These are phyloP conservation scores for Corydoras sp. DNA, from an alignment of 2,113 vertebrate species.

Conservation along the genomic window DNA sequence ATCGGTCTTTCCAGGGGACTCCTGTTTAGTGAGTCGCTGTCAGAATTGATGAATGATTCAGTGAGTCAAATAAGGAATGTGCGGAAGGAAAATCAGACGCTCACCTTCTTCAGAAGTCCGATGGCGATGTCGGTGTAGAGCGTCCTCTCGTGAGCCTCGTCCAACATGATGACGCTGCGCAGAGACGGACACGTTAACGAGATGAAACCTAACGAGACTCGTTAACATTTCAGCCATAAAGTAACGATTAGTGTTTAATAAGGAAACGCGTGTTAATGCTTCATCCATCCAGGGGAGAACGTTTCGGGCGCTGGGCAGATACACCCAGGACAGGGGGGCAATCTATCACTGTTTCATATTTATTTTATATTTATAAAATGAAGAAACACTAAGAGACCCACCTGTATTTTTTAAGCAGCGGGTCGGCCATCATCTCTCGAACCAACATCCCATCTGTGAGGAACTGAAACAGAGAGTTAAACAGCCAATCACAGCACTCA, in stretches of 20 bases:
- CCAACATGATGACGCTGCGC: slow-evolving; percentile 86
- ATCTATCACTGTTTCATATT: no score
- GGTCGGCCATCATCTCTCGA: slow-evolving; percentile 98
- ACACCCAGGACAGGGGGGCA: no score
- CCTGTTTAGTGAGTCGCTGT: no score
- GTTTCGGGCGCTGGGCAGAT: no score
- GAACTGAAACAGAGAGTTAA: slow-evolving; percentile 68
- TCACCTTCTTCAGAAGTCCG: slow-evolving; percentile 94
- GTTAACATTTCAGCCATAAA: not conserved
- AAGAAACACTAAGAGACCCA: slow-evolving; percentile 43
- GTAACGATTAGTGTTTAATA: no score
- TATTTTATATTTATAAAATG: not conserved
- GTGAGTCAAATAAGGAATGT: not conserved
- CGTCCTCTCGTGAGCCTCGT: slow-evolving; percentile 95
- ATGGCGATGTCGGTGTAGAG: slow-evolving; percentile 95
- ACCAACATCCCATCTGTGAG: slow-evolving; percentile 97
- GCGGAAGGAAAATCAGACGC: not conserved
- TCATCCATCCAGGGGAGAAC: no score
- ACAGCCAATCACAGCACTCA: no score
- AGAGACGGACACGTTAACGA: slow-evolving; percentile 2
- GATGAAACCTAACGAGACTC: not conserved
- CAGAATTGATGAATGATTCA: no score
- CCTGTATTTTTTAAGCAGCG: slow-evolving; percentile 94
- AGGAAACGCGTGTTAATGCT: no score
- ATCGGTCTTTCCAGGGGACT: no score